A percentile compares a stretch with the other conserved stretches of the same genome.
phyloP scores from a whole-genome alignment of 2,888 invertebrate genomes.

The Dryomyza anilis region DNA sequence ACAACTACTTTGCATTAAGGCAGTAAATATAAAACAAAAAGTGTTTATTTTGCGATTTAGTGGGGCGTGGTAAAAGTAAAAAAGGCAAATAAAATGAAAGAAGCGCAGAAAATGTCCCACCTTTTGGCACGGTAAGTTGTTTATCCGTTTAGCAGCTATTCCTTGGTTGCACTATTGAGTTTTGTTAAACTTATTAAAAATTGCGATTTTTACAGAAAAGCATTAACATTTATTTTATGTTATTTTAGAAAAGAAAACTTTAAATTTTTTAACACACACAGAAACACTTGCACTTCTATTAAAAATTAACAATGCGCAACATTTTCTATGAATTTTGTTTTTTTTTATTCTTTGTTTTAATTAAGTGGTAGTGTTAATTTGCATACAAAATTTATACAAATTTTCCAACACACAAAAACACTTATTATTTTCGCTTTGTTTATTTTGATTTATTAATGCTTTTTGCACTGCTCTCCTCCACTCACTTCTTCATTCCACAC shows the following conservation, averaged over 20 bases:
- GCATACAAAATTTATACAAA: constrained; percentile 1
- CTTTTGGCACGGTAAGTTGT: not conserved
- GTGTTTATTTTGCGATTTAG: no score
- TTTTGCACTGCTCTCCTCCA: not conserved
- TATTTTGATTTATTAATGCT: constrained; percentile 9
- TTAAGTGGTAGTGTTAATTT: no score
- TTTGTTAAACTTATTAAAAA: not conserved
- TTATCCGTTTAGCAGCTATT: not conserved
- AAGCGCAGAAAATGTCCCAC: no score
- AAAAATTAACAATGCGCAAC: not conserved
- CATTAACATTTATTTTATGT: not conserved
- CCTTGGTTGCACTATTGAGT: not conserved
- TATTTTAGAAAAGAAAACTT: not conserved
- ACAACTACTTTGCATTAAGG: no score
- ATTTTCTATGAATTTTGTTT: not conserved
- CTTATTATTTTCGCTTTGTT: constrained; percentile 8
- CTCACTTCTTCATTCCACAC: not conserved
- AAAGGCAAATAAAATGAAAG: no score
- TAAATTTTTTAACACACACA: no score
- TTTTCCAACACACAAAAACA: not conserved
- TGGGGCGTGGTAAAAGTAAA: no score
- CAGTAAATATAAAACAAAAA: no score
- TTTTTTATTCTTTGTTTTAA: not conserved
- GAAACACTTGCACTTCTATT: not conserved
- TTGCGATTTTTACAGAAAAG: not conserved